Conservation (phyloP, 2,113 vertebrate genomes). For the Camelus dromedarius region DNA sequence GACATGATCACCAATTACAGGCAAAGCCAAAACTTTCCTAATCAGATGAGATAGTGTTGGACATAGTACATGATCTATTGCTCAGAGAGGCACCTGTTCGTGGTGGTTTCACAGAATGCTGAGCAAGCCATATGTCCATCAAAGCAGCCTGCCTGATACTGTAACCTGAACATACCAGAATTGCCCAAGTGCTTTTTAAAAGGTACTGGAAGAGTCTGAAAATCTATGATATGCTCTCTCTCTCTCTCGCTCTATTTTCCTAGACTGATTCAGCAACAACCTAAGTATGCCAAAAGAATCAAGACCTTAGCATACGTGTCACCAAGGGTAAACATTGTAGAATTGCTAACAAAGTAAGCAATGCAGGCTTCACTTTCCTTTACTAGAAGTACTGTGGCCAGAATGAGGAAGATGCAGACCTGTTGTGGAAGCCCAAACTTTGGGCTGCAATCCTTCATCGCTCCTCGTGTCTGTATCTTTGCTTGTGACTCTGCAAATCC, state of each 20-base stretch:
- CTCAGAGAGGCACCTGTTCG: background rate
- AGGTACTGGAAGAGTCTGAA: background rate
- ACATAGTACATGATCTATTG: background rate
- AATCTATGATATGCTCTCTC: background rate
- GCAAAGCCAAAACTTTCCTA: background rate
- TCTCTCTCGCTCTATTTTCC: background rate
- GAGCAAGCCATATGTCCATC: background rate
- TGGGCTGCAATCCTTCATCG: background rate
- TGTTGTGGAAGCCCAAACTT: background rate
- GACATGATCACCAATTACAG: background rate
- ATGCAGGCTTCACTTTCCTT: background rate
- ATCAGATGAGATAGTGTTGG: background rate
- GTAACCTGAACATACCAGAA: background rate
- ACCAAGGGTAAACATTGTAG: background rate
- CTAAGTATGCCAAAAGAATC: background rate
- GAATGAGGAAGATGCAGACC: background rate
- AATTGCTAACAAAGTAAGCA: background rate
- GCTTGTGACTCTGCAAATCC: background rate
- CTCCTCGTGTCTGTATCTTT: background rate
- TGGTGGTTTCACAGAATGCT: background rate
- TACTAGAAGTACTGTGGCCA: background rate
- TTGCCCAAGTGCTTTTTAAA: background rate
- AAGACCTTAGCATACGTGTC: background rate
- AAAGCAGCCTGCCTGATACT: background rate
- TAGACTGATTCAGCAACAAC: background rate